Percentiles rank a stretch among this genome's conserved stretches.
phyloP scores from a whole-genome alignment of 2,888 invertebrate species.

The Himalopsyche tibetana region DNA sequence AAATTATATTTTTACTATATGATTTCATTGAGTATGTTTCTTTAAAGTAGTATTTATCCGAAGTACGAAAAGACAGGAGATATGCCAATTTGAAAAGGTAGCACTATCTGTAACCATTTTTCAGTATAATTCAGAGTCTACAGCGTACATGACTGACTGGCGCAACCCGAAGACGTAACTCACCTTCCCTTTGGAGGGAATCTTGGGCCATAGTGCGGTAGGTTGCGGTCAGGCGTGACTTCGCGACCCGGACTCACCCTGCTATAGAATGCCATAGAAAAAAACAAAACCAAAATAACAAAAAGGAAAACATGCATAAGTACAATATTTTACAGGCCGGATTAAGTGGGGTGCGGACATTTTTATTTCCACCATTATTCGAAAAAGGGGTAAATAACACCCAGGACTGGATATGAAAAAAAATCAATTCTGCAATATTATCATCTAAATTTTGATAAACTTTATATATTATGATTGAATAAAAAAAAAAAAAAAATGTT shows the following conservation, averaged over 20 bases:
- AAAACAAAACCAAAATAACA: conserved; percentile 60
- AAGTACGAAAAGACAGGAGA: too few species aligned
- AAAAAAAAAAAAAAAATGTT: too few species aligned
- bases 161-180: conserved; percentile 67
- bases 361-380: conserved; percentile 11
- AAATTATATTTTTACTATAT: too few species aligned
- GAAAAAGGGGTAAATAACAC: conserved; percentile 15
- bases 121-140: not conserved
- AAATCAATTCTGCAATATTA: not conserved
- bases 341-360: conserved; percentile 3
- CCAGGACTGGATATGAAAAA: conserved; percentile 8
- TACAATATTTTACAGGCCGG: conserved; percentile 33
- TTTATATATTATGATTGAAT: too few species aligned
- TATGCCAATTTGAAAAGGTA: too few species aligned
- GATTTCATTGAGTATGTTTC: too few species aligned
- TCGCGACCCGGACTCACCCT: conserved; percentile 92
- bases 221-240: conserved; percentile 87
- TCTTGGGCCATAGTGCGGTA: conserved; percentile 93
- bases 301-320: conserved; percentile 48
- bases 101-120: too few species aligned
- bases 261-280: conserved; percentile 75
- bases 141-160: conserved; percentile 7
- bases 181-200: conserved; percentile 93
- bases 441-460: not conserved
- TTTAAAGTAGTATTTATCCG: too few species aligned